Conservation (phyloP, 2,888 invertebrate species). For the Polietes domitor region DNA sequence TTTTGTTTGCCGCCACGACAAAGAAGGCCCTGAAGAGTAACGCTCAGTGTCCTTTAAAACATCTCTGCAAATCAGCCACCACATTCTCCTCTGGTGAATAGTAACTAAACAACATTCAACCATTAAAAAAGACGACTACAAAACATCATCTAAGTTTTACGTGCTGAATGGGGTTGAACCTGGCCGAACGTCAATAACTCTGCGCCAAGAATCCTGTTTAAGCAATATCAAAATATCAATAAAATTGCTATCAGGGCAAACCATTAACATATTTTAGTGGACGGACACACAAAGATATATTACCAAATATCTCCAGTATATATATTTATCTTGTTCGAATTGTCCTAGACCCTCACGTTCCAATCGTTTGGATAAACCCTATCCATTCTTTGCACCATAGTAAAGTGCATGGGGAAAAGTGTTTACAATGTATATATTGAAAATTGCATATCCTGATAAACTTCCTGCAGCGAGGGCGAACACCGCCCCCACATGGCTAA, state of each 20-base stretch:
- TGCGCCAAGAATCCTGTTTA: background rate
- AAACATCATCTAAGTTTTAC: conserved; percentile 10
- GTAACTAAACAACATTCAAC: conserved; percentile 47
- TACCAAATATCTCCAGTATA: too few species aligned
- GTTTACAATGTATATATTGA: conserved; percentile 20
- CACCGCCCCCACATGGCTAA: background rate
- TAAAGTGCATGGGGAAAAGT: background rate
- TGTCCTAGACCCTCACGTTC: too few species aligned
- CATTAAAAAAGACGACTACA: conserved; percentile 48
- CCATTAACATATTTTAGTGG: too few species aligned
- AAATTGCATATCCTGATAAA: conserved; percentile 52
- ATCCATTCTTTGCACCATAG: background rate
- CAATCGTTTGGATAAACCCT: too few species aligned
- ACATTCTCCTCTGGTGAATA: conserved; percentile 32
- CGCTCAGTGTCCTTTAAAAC: background rate
- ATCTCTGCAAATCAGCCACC: background rate
- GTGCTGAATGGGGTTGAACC: background rate
- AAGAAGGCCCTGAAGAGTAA: background rate
- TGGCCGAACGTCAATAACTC: background rate
- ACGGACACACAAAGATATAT: too few species aligned
- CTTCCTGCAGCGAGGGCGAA: conserved; percentile 22
- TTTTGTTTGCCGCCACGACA: background rate
- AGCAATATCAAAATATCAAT: too few species aligned
- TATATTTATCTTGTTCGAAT: background rate
- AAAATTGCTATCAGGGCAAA: too few species aligned